A percentile compares a stretch with the other conserved stretches of the same genome.
Conservation (phyloP, 2,113 vertebrate genomes). For the Sinocyclocheilus maitianheensis region DNA sequence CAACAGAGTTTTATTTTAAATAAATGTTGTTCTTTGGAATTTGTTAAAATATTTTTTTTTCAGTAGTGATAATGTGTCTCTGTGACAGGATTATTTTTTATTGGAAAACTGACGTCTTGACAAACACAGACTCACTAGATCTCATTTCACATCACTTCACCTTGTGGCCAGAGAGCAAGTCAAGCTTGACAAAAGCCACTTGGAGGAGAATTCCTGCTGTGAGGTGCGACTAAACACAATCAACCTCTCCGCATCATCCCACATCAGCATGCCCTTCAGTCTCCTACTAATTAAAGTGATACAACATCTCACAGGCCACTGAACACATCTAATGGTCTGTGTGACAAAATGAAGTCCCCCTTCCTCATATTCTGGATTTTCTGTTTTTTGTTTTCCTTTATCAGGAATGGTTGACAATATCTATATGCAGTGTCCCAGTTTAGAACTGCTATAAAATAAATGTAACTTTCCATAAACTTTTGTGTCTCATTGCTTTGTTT, state of each 20-base stretch:
- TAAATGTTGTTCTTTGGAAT: too few relatives aligned
- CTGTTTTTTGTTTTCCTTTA: neutral
- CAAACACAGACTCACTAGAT: neutral
- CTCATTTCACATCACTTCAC: conserved; percentile 28
- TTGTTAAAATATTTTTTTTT: neutral
- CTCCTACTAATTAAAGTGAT: conserved; percentile 75
- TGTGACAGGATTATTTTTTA: neutral
- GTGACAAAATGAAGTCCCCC: conserved; percentile 55
- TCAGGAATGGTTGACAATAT: neutral
- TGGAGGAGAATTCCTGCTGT: conserved; percentile 32
- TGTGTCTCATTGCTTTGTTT: neutral
- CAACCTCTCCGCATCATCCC: conserved; percentile 61
- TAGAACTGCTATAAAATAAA: neutral
- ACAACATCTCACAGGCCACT: conserved; percentile 75
- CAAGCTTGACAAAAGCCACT: conserved; percentile 55
- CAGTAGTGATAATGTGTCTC: neutral
- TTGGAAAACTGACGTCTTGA: conserved; percentile 2
- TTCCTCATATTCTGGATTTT: conserved; percentile 63
- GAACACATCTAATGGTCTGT: conserved; percentile 71
- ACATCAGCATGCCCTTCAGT: conserved; percentile 61
- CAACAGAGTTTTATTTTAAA: too few relatives aligned
- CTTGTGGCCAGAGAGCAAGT: conserved; percentile 40
- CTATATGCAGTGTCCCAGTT: neutral
- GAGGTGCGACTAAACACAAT: conserved; percentile 65
- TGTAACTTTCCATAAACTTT: neutral